Evolutionary conservation across 2,113 vertebrate genomes (phyloP).

Genomic region (Scolopax mira): DNA sequence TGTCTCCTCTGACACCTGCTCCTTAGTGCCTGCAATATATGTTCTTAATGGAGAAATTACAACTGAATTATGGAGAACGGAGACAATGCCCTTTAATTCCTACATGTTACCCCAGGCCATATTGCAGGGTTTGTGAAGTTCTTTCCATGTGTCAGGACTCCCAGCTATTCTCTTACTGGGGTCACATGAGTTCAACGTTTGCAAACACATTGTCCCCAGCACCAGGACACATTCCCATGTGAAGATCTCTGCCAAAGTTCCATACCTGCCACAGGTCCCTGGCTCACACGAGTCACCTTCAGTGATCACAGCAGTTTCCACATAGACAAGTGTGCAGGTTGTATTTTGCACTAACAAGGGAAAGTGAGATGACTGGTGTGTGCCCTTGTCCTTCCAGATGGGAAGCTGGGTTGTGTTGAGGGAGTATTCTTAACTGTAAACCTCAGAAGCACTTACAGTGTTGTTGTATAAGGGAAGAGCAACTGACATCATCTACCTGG

Average conservation of each 20-base stretch:
- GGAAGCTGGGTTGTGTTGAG: accelerated
- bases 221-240: neutral
- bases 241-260: neutral
- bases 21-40: neutral
- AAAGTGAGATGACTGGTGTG: neutral
- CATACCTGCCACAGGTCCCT: accelerated
- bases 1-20: neutral
- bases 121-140: neutral
- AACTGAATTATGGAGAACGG: accelerated
- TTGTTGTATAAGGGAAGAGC: too few relatives aligned
- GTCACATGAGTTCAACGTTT: neutral
- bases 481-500: neutral
- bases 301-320: neutral
- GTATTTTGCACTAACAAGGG: neutral
- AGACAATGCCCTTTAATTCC: neutral
- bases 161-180: neutral
- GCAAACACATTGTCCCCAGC: neutral
- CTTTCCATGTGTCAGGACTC: neutral
- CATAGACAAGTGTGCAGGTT: neutral
- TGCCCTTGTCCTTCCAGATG: neutral
- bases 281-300: accelerated
- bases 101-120: neutral
- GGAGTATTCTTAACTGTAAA: neutral
- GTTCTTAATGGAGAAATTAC: neutral
- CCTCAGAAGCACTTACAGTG: neutral